Evolutionary conservation across 2,888 invertebrate genomes (phyloP).

Genomic region (Dusona sp.): DNA sequence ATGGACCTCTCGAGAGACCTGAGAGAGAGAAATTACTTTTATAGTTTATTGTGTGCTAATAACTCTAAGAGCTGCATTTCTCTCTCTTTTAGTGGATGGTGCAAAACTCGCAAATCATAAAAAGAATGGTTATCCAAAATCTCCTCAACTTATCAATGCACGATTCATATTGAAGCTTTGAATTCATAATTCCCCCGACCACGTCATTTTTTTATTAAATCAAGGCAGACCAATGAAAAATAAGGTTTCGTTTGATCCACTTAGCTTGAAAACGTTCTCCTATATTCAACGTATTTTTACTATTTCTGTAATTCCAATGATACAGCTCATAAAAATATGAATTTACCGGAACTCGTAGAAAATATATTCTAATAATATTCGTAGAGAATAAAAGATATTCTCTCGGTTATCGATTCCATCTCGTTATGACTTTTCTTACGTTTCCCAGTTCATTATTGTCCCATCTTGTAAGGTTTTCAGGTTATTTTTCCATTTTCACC

Average conservation of each 20-base stretch:
- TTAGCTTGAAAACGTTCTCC: neutral
- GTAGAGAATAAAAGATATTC: neutral
- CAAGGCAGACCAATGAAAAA: neutral
- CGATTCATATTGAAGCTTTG: neutral
- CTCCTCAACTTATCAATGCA: neutral
- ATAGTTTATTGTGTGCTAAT: conserved; percentile 68
- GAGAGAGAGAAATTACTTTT: conserved; percentile 47
- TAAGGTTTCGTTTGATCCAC: neutral
- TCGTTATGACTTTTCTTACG: neutral
- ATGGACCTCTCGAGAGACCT: conserved; percentile 22
- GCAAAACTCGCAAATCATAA: neutral
- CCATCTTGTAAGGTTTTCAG: neutral
- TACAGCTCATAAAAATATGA: neutral
- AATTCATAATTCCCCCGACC: neutral
- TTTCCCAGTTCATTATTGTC: neutral
- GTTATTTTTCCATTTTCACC: neutral
- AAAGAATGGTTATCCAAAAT: neutral
- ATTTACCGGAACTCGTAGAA: neutral
- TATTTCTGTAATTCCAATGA: neutral
- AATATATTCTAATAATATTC: too few relatives aligned
- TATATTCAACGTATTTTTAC: neutral
- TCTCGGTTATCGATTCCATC: neutral
- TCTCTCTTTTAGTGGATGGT: neutral
- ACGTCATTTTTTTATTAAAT: neutral
- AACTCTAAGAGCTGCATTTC: conserved; percentile 15